Base-by-base conservation (phyloP, 2,797 vertebrate species). In the Notamacropus eugenii region DNA sequence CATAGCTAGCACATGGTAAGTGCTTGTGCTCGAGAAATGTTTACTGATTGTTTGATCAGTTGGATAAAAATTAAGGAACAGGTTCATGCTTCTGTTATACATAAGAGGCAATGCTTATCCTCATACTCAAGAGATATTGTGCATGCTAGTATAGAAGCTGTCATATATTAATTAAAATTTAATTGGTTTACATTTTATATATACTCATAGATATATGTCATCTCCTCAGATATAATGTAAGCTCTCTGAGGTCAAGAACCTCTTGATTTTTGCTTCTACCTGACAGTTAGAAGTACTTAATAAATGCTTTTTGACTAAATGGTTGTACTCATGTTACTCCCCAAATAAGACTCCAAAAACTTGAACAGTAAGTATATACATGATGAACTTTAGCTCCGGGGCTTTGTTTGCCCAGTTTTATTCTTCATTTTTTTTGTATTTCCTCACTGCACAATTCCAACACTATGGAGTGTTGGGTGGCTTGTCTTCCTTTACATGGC, bases 141-240 rank as follows among this genome's bases (percentile, higher is more conserved):
- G 19, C 22, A 82, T 46, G 19, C 9, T 10, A 24, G 19, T 9
- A 22, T 24, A 2, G 8, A 82, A 46, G 46, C 2, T 22, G 67
- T 40, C 19, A 87, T 27, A 0, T 27, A 87, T 82, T 87, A 50
- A 74, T 74, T 28, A 87, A 10, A 87, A 11, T 50, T 82, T 87
- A 50, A 46, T 87, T 87, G 24, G 14, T 50, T 92, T 97, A 95
- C 13, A 92, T 95, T 24, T 22, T 62, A 28, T 22, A 46, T 56
- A 55, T 82, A 6, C 12, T n/a, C 67, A 46, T 27, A 22, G 54
- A 9, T 31, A 67, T 91, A 3, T 14, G 10, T 74, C 16, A 82
- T 82, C 22, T 74, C 67, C n/a, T 82, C n/a, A n/a, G 46, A 82
- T 82, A 82, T 24, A 24, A 82, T 46, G 1, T 40, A 82, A 10